Evolutionary conservation across 2,113 vertebrate species (phyloP).

Genomic region (Leptosomus discolor): DNA sequence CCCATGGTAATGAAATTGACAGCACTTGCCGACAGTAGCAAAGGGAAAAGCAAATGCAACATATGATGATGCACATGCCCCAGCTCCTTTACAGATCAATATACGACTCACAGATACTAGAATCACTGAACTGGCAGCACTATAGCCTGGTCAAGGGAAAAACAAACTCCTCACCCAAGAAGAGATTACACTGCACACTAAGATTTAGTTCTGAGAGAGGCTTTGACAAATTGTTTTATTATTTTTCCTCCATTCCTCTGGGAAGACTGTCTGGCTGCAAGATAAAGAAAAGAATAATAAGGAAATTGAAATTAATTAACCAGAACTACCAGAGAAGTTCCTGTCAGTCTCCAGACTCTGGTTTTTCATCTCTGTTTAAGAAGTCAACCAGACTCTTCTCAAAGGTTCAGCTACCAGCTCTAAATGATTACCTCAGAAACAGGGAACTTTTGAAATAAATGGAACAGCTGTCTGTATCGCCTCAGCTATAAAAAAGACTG

Average conservation of each 20-base stretch:
- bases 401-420: slow-evolving; percentile 42
- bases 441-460: slow-evolving; percentile 52
- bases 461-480: slow-evolving; percentile 55
- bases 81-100: slow-evolving; percentile 6
- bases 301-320: not conserved
- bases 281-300: slow-evolving; percentile 1
- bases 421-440: slow-evolving; percentile 60
- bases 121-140: not conserved
- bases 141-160: not conserved
- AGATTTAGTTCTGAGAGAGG: slow-evolving; percentile 14
- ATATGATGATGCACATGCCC: not conserved
- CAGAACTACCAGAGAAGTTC: not conserved
- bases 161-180: not conserved
- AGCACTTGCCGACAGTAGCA: not conserved
- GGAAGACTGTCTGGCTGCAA: not conserved
- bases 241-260: not conserved
- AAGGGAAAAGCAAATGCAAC: not conserved
- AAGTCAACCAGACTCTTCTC: slow-evolving; percentile 29
- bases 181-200: slow-evolving; percentile 13
- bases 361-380: slow-evolving; percentile 30
- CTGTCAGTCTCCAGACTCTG: not conserved
- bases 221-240: slow-evolving; percentile 6
- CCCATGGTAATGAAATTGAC: not conserved
- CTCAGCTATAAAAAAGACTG: slow-evolving; percentile 58
- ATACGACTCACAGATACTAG: not conserved